Evolutionary conservation across 2,888 invertebrate genomes (phyloP).

Genomic region (Cheilosia grossa): DNA sequence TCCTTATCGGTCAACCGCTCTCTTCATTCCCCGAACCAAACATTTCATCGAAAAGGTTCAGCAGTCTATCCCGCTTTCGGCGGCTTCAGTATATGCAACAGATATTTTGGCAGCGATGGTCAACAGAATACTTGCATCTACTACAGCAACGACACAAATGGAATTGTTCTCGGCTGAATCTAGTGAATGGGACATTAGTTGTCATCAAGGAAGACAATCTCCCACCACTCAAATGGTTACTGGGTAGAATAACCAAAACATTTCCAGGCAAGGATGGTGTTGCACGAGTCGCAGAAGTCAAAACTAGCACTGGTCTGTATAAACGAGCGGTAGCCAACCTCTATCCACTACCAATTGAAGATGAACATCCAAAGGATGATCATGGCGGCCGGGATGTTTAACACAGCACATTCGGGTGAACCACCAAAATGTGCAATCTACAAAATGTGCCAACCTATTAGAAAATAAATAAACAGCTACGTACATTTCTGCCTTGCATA

Average conservation of each 20-base stretch:
- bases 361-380: too few species aligned
- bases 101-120: slow-evolving; percentile 4
- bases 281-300: background rate
- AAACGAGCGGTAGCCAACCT: background rate
- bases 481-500: too few species aligned
- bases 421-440: too few species aligned
- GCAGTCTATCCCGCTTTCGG: background rate
- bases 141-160: slow-evolving; percentile 1
- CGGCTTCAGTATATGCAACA: slow-evolving; percentile 1
- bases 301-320: background rate
- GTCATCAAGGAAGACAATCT: background rate
- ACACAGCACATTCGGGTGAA: background rate
- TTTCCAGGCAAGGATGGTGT: background rate
- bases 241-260: background rate
- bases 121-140: background rate
- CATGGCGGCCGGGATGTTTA: background rate
- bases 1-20: background rate
- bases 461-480: too few species aligned
- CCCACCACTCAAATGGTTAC: background rate
- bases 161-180: background rate
- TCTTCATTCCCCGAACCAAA: slow-evolving; percentile 5
- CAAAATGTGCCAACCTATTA: too few species aligned
- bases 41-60: background rate
- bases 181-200: background rate
- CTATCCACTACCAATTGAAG: too few species aligned